These are phyloP conservation scores for Drosophila nr. medialis DNA, from an alignment of 2,888 invertebrate species.

Conservation along the genomic window DNA sequence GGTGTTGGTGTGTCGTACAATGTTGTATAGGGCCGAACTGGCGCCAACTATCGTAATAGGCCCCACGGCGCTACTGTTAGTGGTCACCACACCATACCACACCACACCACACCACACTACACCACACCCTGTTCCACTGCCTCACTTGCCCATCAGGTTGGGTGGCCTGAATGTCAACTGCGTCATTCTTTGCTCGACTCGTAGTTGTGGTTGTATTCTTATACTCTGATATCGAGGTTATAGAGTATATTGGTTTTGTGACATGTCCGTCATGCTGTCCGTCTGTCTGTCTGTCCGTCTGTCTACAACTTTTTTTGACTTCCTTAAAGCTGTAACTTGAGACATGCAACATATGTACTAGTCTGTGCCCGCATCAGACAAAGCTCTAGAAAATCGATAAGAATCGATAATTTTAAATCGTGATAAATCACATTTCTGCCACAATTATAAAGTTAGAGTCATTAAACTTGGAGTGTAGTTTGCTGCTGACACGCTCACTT, in stretches of 20 bases:
- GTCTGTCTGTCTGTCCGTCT: background rate
- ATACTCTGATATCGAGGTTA: background rate
- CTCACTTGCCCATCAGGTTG: background rate
- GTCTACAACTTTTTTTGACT: background rate
- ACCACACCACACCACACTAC: slow-evolving; percentile 34
- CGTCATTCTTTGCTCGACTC: slow-evolving; percentile 63
- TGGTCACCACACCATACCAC: slow-evolving; percentile 55
- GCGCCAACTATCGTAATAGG: slow-evolving; percentile 75
- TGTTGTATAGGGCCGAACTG: slow-evolving; percentile 53
- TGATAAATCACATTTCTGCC: background rate
- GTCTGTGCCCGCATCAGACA: background rate
- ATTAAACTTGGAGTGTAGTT: background rate
- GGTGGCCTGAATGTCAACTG: slow-evolving; percentile 66
- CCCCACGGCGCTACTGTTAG: slow-evolving; percentile 50
- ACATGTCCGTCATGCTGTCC: background rate
- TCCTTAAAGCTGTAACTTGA: no score
- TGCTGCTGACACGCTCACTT: background rate
- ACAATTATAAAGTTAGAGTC: background rate
- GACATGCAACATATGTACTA: background rate
- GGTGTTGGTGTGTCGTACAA: slow-evolving; percentile 14
- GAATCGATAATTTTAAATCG: background rate
- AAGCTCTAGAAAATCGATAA: background rate
- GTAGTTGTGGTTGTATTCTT: slow-evolving; percentile 14
- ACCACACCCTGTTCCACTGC: slow-evolving; percentile 30
- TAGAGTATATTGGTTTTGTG: background rate